Conservation (phyloP, 2,113 vertebrate genomes). For the Lophura nycthemera region DNA sequence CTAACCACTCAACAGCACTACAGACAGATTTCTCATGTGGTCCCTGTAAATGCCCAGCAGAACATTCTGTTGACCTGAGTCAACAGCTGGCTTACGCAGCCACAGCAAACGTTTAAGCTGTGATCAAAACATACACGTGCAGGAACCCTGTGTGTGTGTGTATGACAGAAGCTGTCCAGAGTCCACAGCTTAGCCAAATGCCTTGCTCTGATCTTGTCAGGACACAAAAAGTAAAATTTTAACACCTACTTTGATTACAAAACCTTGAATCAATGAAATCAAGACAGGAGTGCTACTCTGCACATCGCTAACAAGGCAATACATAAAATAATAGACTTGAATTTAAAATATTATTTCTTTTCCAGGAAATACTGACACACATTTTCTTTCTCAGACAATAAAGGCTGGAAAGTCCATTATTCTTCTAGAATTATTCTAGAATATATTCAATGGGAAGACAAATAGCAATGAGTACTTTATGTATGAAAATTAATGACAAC, state of each 20-base stretch:
- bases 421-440: not conserved
- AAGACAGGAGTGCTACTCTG: not conserved
- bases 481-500: not conserved
- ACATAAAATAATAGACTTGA: not conserved
- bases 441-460: not conserved
- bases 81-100: not conserved
- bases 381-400: not conserved
- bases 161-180: not conserved
- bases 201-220: not conserved
- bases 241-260: not conserved
- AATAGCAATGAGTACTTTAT: not conserved
- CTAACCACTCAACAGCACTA: not conserved
- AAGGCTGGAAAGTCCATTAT: not conserved
- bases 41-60: not conserved
- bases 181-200: not conserved
- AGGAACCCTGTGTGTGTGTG: not conserved
- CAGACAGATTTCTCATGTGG: not conserved
- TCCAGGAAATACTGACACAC: not conserved
- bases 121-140: not conserved
- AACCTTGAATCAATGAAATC: not conserved
- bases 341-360: not conserved
- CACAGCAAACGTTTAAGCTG: not conserved
- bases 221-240: not conserved
- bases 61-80: not conserved
- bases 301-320: not conserved